These are phyloP conservation scores for Willowsia nigromaculata DNA, from an alignment of 2,888 invertebrate genomes.

Conservation along the genomic window DNA sequence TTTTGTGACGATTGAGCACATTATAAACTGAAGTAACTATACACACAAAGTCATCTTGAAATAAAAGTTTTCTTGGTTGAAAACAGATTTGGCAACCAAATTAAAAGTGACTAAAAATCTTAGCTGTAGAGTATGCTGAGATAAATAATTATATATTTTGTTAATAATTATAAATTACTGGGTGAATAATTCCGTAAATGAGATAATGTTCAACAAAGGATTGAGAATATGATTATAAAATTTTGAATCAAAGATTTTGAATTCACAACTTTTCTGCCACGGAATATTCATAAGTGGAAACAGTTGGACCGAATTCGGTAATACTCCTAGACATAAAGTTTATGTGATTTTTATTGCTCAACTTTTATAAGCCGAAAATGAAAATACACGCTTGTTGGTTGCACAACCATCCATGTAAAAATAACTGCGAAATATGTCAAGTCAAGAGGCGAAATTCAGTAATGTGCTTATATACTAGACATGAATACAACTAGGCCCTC, in stretches of 20 bases:
- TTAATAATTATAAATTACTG: too few relatives aligned
- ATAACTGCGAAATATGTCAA: not conserved
- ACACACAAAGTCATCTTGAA: not conserved
- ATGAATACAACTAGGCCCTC: not conserved
- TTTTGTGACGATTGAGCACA: not conserved
- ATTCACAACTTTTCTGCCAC: too few relatives aligned
- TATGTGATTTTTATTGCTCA: conserved; percentile 38
- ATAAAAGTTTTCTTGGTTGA: not conserved
- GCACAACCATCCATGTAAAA: not conserved
- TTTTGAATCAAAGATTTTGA: too few relatives aligned
- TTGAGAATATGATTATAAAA: too few relatives aligned
- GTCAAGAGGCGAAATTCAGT: not conserved
- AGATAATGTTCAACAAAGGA: too few relatives aligned
- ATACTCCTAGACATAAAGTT: not conserved
- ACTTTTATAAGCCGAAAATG: not conserved
- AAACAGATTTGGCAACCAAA: not conserved
- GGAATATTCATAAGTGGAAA: too few relatives aligned
- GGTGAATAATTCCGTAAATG: too few relatives aligned
- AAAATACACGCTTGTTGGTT: conserved; percentile 36
- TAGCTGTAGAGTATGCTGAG: too few relatives aligned
- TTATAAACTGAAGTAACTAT: not conserved
- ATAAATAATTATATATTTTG: too few relatives aligned
- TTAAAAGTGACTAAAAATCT: not conserved
- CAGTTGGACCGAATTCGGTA: too few relatives aligned
- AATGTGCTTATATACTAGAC: too few relatives aligned